These are phyloP conservation scores for Megalops cyprinoides DNA, from an alignment of 2,797 vertebrate species.

Conservation along the genomic window DNA sequence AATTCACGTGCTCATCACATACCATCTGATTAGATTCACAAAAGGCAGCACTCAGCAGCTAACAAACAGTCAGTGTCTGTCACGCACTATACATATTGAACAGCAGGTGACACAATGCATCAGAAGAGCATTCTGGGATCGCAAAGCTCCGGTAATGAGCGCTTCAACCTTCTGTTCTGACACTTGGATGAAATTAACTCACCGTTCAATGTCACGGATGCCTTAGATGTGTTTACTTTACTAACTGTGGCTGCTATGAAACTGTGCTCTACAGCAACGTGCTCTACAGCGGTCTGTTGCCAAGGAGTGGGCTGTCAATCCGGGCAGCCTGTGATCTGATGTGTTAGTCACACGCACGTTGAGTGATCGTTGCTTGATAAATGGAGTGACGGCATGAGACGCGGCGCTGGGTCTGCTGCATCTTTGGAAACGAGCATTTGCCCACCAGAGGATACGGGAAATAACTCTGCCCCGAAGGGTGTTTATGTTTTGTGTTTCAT, in stretches of 20 bases:
- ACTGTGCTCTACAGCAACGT: neutral
- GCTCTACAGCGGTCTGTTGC: neutral
- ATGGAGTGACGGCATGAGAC: neutral
- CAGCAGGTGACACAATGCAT: neutral
- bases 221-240: neutral
- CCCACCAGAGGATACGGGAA: neutral
- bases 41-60: neutral
- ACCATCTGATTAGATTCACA: no score
- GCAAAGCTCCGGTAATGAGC: neutral
- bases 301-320: neutral
- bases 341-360: neutral
- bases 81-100: neutral
- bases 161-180: neutral
- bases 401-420: neutral
- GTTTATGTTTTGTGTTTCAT: neutral
- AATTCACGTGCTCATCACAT: no score
- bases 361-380: no score
- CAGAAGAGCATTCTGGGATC: neutral
- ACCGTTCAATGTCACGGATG: neutral
- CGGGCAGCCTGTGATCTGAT: neutral
- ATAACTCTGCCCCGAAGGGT: neutral
- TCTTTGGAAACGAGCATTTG: neutral
- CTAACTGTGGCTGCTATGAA: neutral
- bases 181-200: neutral
- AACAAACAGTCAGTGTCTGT: neutral